These are phyloP conservation scores for Arremon brunneinucha DNA, from an alignment of 2,797 vertebrate genomes.

Conservation along the genomic window DNA sequence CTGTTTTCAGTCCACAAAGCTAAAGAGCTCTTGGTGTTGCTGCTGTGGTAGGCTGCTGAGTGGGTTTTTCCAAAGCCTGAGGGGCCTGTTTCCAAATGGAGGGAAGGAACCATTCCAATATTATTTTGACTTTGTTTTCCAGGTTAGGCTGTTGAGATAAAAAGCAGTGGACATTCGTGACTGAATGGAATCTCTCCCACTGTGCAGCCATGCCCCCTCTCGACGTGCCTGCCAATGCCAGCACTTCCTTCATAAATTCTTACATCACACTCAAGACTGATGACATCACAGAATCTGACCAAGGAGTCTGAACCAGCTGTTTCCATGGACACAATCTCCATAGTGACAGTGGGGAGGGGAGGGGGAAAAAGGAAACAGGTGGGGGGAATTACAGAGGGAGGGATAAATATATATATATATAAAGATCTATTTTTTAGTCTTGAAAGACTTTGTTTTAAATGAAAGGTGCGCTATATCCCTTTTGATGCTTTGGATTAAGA, in stretches of 20 bases:
- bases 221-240: slow-evolving; percentile 74
- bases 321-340: slow-evolving; percentile 83
- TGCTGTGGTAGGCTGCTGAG: neutral
- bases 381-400: slow-evolving; percentile 72
- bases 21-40: neutral
- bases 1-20: neutral
- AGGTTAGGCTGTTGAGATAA: slow-evolving; percentile 83
- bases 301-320: slow-evolving; percentile 79
- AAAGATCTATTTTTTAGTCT: slow-evolving; percentile 87
- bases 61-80: neutral
- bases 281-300: slow-evolving; percentile 76
- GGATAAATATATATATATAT: slow-evolving; percentile 75
- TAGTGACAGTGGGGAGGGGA: slow-evolving; percentile 79
- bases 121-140: slow-evolving; percentile 59
- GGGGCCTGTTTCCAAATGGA: neutral
- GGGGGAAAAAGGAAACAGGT: slow-evolving; percentile 71
- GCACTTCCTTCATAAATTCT: slow-evolving; percentile 77
- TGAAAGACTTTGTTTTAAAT: slow-evolving; percentile 84
- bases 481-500: slow-evolving; percentile 75
- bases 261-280: slow-evolving; percentile 75
- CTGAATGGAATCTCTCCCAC: slow-evolving; percentile 71
- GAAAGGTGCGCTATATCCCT: slow-evolving; percentile 85
- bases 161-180: slow-evolving; percentile 73
- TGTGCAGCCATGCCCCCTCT: slow-evolving; percentile 72
- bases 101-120: neutral